Evolutionary conservation across 2,797 vertebrate genomes (phyloP).

Genomic region (Sebastes nivosus): DNA sequence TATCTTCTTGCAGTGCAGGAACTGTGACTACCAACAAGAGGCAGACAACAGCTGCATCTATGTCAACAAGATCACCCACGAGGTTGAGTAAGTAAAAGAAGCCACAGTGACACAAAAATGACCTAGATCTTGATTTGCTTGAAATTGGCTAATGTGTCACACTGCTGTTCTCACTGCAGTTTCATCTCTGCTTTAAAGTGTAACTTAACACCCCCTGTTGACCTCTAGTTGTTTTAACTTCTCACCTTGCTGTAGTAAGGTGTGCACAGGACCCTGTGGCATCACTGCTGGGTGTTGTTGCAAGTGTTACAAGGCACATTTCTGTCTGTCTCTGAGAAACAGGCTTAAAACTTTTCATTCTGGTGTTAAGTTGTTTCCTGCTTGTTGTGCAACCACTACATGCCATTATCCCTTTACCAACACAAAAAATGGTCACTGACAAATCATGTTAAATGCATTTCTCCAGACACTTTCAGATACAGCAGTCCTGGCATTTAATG

Average conservation of each 20-base stretch:
- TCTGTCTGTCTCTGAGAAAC: background rate
- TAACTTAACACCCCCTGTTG: background rate
- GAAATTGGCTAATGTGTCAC: background rate
- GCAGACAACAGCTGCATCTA: slow-evolving; percentile 98
- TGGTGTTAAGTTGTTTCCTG: background rate
- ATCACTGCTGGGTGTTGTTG: too few species aligned
- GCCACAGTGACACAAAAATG: background rate
- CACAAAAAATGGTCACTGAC: background rate
- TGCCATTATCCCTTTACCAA: too few species aligned
- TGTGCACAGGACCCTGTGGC: too few species aligned
- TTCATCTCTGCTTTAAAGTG: background rate
- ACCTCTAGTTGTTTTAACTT: too few species aligned
- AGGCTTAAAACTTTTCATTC: background rate
- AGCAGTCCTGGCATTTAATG: background rate
- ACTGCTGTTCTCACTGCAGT: background rate
- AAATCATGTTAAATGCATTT: background rate
- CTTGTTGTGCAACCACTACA: background rate
- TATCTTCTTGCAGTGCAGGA: slow-evolving; percentile 85
- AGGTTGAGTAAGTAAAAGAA: slow-evolving; percentile 92
- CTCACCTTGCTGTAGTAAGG: too few species aligned
- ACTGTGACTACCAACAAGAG: slow-evolving; percentile 97
- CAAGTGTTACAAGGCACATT: background rate
- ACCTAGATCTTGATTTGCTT: background rate
- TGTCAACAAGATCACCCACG: slow-evolving; percentile 97
- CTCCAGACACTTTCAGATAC: background rate